phyloP scores from a whole-genome alignment of 2,113 vertebrate genomes.

The Ranitomeya variabilis region DNA sequence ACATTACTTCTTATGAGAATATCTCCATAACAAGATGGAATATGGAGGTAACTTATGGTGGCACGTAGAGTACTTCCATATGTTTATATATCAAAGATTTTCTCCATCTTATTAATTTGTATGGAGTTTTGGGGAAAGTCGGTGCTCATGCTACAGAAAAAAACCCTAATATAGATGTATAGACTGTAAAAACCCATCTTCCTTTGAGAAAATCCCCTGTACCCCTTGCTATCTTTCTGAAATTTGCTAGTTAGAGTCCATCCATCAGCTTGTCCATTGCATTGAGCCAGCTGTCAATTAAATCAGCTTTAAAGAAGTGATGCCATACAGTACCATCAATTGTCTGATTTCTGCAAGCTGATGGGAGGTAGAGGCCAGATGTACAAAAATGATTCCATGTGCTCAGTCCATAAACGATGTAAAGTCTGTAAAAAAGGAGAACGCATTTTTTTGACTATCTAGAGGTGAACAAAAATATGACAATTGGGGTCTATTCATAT shows the following conservation, averaged over 20 bases:
- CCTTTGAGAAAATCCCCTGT: neutral
- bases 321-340: neutral
- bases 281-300: neutral
- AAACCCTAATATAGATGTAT: too few species aligned
- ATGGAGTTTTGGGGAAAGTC: neutral
- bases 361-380: neutral
- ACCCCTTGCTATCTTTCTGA: too few species aligned
- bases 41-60: too few species aligned
- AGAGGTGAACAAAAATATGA: too few species aligned
- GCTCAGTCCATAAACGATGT: neutral
- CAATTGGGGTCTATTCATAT: too few species aligned
- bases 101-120: neutral
- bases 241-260: too few species aligned
- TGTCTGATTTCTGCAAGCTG: neutral
- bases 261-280: neutral
- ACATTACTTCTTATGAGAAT: too few species aligned
- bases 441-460: too few species aligned
- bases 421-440: neutral
- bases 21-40: too few species aligned
- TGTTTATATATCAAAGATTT: neutral
- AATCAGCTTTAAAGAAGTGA: neutral
- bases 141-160: too few species aligned
- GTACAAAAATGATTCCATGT: neutral
- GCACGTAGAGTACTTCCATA: too few species aligned
- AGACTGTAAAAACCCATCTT: too few species aligned